phyloP scores from a whole-genome alignment of 2,113 vertebrate species.

The Clarias magur region DNA sequence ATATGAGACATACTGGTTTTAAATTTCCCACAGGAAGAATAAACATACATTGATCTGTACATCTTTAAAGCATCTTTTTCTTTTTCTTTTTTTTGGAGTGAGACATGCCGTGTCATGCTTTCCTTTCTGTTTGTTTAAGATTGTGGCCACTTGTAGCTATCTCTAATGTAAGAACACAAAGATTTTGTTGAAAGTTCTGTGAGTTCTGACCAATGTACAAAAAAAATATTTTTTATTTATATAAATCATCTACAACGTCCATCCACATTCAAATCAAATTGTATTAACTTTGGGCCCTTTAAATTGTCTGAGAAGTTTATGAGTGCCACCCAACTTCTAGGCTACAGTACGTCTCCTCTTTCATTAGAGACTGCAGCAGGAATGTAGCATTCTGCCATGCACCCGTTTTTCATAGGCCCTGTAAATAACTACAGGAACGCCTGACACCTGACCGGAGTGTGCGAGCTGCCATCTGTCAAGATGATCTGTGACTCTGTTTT shows the following conservation, averaged over 20 bases:
- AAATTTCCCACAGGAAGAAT: too few species aligned
- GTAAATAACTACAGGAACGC: slow-evolving; percentile 44
- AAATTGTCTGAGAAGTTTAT: neutral
- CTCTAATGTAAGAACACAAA: too few species aligned
- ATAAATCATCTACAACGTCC: neutral
- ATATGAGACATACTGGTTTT: too few species aligned
- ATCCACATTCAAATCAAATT: neutral
- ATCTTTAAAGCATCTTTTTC: too few species aligned
- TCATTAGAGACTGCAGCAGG: slow-evolving; percentile 54
- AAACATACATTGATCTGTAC: too few species aligned
- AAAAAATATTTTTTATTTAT: neutral
- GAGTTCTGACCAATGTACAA: too few species aligned
- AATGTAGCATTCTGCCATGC: slow-evolving; percentile 54
- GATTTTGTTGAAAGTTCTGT: too few species aligned
- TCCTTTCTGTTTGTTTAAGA: too few species aligned
- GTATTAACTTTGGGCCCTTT: too few species aligned
- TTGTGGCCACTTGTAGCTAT: too few species aligned
- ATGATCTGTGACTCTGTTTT: slow-evolving; percentile 46
- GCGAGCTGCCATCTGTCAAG: slow-evolving; percentile 40
- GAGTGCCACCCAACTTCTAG: neutral
- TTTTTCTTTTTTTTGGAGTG: too few species aligned
- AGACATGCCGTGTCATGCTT: too few species aligned
- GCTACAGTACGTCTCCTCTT: neutral
- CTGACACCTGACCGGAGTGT: slow-evolving; percentile 44
- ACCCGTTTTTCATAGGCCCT: slow-evolving; percentile 44